A percentile compares a stretch with the other conserved stretches of the same genome.
Conservation (phyloP, 2,888 invertebrate genomes). For the Galeopsomyia nigrocyanea region DNA sequence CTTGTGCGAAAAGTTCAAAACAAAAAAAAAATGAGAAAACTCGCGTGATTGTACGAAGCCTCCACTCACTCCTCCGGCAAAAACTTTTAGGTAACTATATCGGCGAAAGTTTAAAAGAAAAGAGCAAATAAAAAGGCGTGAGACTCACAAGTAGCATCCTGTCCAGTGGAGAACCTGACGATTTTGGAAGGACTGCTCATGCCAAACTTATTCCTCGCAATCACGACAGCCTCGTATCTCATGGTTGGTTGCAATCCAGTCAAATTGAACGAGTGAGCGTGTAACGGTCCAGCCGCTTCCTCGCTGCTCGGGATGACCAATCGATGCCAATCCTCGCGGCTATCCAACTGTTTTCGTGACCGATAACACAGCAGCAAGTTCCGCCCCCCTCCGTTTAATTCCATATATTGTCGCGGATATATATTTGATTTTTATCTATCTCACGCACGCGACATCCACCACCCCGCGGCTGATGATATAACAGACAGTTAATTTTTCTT, state of each 20-base stretch:
- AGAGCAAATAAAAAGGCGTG: neutral
- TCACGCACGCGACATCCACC: too few relatives aligned
- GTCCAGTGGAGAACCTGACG: slow-evolving; percentile 79
- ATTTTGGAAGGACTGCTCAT: slow-evolving; percentile 85
- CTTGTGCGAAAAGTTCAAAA: too few relatives aligned
- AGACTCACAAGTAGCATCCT: neutral
- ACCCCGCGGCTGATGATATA: too few relatives aligned
- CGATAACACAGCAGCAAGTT: too few relatives aligned
- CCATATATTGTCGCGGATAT: too few relatives aligned
- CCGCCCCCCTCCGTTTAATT: too few relatives aligned
- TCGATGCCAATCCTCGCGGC: slow-evolving; percentile 73
- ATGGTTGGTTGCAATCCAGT: slow-evolving; percentile 81
- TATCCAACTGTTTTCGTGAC: slow-evolving; percentile 47
- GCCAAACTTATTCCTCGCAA: slow-evolving; percentile 88
- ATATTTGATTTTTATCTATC: too few relatives aligned
- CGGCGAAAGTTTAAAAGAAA: neutral
- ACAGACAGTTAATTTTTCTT: too few relatives aligned
- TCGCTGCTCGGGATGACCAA: slow-evolving; percentile 74
- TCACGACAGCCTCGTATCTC: slow-evolving; percentile 82
- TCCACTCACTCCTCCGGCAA: too few relatives aligned
- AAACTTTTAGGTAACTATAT: too few relatives aligned
- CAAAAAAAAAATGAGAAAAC: too few relatives aligned
- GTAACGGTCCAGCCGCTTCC: slow-evolving; percentile 76
- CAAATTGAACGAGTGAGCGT: slow-evolving; percentile 82
- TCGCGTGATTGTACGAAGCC: too few relatives aligned